Percentiles rank a stretch among this genome's conserved stretches.
Conservation (phyloP, 2,113 vertebrate genomes). For the Natator depressus region DNA sequence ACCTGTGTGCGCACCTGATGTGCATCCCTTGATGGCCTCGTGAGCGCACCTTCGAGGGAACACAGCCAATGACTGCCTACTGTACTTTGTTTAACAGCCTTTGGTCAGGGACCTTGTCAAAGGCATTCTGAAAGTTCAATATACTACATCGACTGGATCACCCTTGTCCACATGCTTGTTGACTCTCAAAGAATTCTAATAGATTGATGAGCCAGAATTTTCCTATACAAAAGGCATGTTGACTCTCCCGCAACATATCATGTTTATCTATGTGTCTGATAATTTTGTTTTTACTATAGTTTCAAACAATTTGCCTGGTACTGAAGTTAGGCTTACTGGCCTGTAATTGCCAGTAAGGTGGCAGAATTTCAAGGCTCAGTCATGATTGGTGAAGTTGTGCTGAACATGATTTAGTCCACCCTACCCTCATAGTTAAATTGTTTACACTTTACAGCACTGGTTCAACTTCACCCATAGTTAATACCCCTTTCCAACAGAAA, state of each 20-base stretch:
- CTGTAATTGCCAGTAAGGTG: not conserved
- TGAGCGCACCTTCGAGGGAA: too few relatives aligned
- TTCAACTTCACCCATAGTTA: not conserved
- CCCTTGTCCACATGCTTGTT: not conserved
- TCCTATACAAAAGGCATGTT: not conserved
- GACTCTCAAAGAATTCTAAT: not conserved
- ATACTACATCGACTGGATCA: not conserved
- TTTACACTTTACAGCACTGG: not conserved
- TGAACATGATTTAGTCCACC: not conserved
- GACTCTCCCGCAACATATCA: not conserved
- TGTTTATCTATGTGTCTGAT: not conserved
- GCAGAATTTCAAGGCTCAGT: not conserved
- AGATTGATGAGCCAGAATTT: not conserved
- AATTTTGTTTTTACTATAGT: not conserved
- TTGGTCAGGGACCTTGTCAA: not conserved
- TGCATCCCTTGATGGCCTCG: too few relatives aligned
- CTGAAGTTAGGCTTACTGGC: not conserved
- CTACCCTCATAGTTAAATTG: not conserved
- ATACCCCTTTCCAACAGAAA: not conserved
- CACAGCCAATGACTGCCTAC: too few relatives aligned
- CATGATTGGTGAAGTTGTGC: not conserved
- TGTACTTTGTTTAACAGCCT: not conserved
- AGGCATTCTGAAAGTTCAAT: not conserved
- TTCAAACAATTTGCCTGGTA: not conserved
- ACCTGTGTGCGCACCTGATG: too few relatives aligned